Evolutionary conservation across 2,797 vertebrate genomes (phyloP).

Genomic region (Gastrophryne carolinensis): DNA sequence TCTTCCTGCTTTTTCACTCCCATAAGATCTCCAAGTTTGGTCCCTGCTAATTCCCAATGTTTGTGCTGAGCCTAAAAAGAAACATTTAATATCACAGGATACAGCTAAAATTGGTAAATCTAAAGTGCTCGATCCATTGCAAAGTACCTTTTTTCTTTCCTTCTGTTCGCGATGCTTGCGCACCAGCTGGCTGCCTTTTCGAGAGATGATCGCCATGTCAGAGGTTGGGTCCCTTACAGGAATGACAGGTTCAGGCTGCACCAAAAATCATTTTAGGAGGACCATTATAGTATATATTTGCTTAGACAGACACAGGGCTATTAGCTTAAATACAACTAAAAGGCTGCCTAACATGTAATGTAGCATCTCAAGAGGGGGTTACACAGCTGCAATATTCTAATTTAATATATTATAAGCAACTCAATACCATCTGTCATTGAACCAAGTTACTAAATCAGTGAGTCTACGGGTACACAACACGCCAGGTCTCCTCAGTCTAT

Average conservation of each 20-base stretch:
- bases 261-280: too few species aligned
- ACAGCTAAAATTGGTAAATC: neutral
- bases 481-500: too few species aligned
- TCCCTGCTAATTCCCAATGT: constrained; percentile 97
- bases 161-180: constrained; percentile 97
- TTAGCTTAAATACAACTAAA: too few species aligned
- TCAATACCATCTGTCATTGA: too few species aligned
- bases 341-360: too few species aligned
- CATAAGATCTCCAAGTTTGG: constrained; percentile 97
- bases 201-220: constrained; percentile 95
- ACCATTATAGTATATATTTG: too few species aligned
- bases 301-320: too few species aligned
- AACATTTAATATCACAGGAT: neutral
- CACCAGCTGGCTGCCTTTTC: constrained; percentile 94
- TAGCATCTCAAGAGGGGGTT: too few species aligned
- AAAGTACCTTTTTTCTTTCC: constrained; percentile 95
- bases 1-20: constrained; percentile 94
- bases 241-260: constrained; percentile 92
- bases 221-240: constrained; percentile 96
- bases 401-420: too few species aligned
- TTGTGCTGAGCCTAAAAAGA: constrained; percentile 90
- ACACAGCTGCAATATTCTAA: too few species aligned
- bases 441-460: too few species aligned
- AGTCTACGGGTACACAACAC: too few species aligned
- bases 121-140: neutral